Evolutionary conservation across 2,797 vertebrate genomes (phyloP).

Genomic region (Neomorphus geoffroyi): DNA sequence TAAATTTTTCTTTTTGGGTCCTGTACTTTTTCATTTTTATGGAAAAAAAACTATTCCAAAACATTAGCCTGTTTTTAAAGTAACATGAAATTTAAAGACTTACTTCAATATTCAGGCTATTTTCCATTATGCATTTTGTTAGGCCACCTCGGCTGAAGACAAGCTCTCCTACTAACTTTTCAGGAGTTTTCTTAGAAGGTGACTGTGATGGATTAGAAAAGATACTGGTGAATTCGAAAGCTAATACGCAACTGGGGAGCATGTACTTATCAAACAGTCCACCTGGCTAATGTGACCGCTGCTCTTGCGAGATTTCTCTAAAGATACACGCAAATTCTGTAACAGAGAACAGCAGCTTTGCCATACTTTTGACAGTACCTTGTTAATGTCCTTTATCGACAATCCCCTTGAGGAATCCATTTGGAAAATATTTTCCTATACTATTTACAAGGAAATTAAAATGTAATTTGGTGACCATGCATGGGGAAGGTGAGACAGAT

Average conservation of each 20-base stretch:
- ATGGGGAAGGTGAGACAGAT: background rate
- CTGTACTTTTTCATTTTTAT: background rate
- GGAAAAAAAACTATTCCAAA: background rate
- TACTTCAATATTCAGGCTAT: background rate
- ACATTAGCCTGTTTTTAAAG: background rate
- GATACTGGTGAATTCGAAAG: background rate
- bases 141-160: background rate
- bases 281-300: background rate
- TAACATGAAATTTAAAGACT: background rate
- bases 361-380: background rate
- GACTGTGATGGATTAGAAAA: background rate
- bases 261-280: background rate
- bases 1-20: background rate
- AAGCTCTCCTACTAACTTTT: background rate
- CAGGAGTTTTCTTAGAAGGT: background rate
- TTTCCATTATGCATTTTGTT: background rate
- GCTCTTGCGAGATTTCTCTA: background rate
- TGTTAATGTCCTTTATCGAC: background rate
- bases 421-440: background rate
- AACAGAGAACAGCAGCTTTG: background rate
- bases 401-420: background rate
- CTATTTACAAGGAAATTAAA: background rate
- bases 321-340: background rate
- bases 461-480: background rate
- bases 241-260: background rate